These are phyloP conservation scores for Eupithecia inturbata DNA, from an alignment of 2,888 invertebrate genomes.

Conservation along the genomic window DNA sequence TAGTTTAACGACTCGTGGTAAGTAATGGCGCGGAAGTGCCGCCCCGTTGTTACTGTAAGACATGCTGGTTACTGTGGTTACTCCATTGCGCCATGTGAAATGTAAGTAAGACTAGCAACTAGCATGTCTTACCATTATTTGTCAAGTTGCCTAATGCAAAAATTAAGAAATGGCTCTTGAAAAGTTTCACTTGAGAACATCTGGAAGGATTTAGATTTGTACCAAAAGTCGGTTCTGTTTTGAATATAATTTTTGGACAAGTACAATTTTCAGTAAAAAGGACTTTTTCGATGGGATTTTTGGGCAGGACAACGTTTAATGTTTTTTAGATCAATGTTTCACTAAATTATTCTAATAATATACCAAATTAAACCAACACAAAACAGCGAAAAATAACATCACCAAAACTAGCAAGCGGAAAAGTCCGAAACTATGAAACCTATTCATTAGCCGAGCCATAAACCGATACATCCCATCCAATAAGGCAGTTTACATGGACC, in stretches of 20 bases:
- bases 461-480: constrained; percentile 27
- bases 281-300: neutral
- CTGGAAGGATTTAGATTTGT: neutral
- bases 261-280: too few relatives aligned
- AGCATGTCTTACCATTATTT: neutral
- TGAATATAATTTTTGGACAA: too few relatives aligned
- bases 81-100: neutral
- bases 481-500: constrained; percentile 37
- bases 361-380: neutral
- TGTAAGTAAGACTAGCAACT: neutral
- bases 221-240: neutral
- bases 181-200: too few relatives aligned
- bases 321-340: neutral
- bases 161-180: neutral
- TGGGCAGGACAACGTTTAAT: neutral
- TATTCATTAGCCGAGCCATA: constrained; percentile 31
- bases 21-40: constrained; percentile 74
- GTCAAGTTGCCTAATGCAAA: neutral
- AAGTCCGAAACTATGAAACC: neutral
- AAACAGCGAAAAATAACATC: neutral
- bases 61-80: neutral
- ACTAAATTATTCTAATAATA: neutral
- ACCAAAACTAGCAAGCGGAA: constrained; percentile 2
- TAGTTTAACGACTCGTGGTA: constrained; percentile 63
- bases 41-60: constrained; percentile 61